Conservation (phyloP, 1,140 invertebrate species). For the Procambarus virginalis region DNA sequence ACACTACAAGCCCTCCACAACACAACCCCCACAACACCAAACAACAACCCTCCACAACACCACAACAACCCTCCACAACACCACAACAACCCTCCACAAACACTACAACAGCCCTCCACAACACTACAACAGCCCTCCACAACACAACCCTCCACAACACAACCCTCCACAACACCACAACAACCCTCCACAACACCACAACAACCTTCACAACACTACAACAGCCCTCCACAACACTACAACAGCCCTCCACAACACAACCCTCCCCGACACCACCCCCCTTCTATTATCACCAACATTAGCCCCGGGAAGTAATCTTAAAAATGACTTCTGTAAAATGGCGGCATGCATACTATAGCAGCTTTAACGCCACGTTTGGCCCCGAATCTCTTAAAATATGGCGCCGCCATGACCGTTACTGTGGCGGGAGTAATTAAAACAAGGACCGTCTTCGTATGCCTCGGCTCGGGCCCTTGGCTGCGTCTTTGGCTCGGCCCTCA, state of each 20-base stretch:
- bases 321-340: conserved; percentile 65
- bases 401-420: conserved; percentile 58
- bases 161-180: not conserved
- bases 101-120: too few relatives aligned
- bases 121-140: not conserved
- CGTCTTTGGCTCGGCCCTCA: conserved; percentile 15
- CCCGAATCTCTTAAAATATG: conserved; percentile 48
- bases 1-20: too few relatives aligned
- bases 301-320: conserved; percentile 59
- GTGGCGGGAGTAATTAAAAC: conserved; percentile 61
- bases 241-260: not conserved
- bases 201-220: too few relatives aligned
- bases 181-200: not conserved
- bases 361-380: conserved; percentile 59
- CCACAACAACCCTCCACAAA: not conserved
- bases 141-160: not conserved
- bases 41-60: too few relatives aligned
- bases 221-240: not conserved
- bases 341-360: conserved; percentile 63
- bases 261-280: not conserved
- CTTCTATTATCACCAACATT: conserved; percentile 60
- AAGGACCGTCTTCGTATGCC: conserved; percentile 44
- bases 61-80: not conserved
- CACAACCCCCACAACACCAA: too few relatives aligned
- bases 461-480: not conserved